These are phyloP conservation scores for Noturus placidus DNA, from an alignment of 2,113 vertebrate genomes.

Conservation along the genomic window DNA sequence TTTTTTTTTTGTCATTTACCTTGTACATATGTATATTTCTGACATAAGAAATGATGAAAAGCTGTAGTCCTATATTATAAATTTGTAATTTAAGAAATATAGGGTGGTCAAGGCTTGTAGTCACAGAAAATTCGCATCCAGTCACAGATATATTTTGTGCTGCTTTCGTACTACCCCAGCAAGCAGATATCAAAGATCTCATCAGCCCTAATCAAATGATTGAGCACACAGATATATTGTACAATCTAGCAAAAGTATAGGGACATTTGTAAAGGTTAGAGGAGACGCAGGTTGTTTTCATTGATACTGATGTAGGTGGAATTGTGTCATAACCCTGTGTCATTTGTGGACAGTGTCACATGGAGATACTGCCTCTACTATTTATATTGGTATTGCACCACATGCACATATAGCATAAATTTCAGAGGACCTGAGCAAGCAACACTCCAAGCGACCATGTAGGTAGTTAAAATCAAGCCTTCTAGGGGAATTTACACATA, in stretches of 20 bases:
- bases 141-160: constrained; percentile 25
- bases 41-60: not conserved
- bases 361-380: not conserved
- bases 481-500: not conserved
- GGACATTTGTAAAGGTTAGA: constrained; percentile 55
- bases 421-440: not conserved
- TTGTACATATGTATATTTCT: not conserved
- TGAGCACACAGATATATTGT: constrained; percentile 36
- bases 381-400: not conserved
- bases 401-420: not conserved
- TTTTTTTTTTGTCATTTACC: not conserved
- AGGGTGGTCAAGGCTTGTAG: too few relatives aligned
- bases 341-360: not conserved
- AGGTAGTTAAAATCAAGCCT: not conserved
- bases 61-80: not conserved
- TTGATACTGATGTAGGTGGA: constrained; percentile 56
- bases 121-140: constrained; percentile 15
- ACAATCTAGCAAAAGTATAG: constrained; percentile 34
- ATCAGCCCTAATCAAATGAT: constrained; percentile 55
- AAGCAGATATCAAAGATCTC: constrained; percentile 50
- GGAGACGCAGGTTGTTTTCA: constrained; percentile 42
- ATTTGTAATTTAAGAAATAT: not conserved
- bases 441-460: not conserved
- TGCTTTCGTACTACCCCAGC: constrained; percentile 36
- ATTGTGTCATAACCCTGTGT: constrained; percentile 44